Evolutionary conservation across 2,888 invertebrate genomes (phyloP).

Genomic region (Muscina levida): DNA sequence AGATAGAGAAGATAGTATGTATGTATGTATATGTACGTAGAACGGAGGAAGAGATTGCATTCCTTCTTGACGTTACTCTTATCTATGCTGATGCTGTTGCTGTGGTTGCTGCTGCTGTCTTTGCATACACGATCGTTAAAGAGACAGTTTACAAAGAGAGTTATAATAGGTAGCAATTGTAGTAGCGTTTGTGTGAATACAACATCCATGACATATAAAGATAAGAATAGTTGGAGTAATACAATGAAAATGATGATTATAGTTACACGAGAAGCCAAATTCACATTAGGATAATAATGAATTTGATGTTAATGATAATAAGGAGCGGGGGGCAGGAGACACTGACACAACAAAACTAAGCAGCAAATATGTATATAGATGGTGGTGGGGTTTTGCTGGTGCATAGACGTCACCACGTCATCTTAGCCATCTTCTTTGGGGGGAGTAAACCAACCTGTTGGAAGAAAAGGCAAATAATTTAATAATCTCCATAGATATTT

Average conservation of each 20-base stretch:
- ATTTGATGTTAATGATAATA: too few relatives aligned
- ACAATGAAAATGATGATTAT: slow-evolving; percentile 37
- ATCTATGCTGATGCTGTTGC: slow-evolving; percentile 39
- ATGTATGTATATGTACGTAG: slow-evolving; percentile 32
- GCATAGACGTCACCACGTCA: slow-evolving; percentile 14
- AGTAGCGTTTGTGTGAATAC: not conserved
- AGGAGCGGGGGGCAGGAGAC: not conserved
- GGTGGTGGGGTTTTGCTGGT: slow-evolving; percentile 21
- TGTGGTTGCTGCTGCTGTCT: slow-evolving; percentile 15
- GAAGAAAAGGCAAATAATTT: slow-evolving; percentile 24
- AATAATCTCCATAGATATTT: too few relatives aligned
- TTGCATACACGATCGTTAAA: not conserved
- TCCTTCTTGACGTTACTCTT: slow-evolving; percentile 42
- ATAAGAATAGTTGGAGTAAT: slow-evolving; percentile 26
- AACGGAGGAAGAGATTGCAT: slow-evolving; percentile 33
- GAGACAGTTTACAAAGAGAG: slow-evolving; percentile 8
- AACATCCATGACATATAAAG: slow-evolving; percentile 39
- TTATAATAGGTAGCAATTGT: slow-evolving; percentile 3
- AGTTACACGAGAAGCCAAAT: slow-evolving; percentile 32
- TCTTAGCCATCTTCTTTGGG: slow-evolving; percentile 94
- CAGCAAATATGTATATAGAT: slow-evolving; percentile 4
- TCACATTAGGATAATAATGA: slow-evolving; percentile 6
- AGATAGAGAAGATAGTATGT: slow-evolving; percentile 52
- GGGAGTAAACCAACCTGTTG: slow-evolving; percentile 93
- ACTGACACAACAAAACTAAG: slow-evolving; percentile 21